Conservation (phyloP, 2,888 invertebrate genomes). For the Marronus borbonicus region DNA sequence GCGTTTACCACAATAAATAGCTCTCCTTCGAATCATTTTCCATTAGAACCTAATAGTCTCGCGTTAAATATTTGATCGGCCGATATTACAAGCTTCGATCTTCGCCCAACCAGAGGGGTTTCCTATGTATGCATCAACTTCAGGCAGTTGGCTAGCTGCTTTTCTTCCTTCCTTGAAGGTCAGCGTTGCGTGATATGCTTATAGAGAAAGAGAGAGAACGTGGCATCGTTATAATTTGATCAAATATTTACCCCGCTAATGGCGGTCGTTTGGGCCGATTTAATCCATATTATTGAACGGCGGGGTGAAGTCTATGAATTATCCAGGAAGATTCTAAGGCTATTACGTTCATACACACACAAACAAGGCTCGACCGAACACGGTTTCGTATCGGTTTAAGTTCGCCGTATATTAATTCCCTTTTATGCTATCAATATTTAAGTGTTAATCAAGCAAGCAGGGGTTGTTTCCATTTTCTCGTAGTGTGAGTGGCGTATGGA, state of each 20-base stretch:
- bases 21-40: neutral
- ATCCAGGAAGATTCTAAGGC: slow-evolving; percentile 15
- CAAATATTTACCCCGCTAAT: slow-evolving; percentile 52
- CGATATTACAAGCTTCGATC: neutral
- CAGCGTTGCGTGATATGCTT: slow-evolving; percentile 56
- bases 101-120: neutral
- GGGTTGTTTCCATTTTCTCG: too few species aligned
- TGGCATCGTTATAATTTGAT: slow-evolving; percentile 53
- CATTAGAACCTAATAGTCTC: neutral
- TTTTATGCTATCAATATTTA: too few species aligned
- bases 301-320: slow-evolving; percentile 36
- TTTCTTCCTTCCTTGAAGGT: slow-evolving; percentile 54
- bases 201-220: neutral
- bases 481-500: too few species aligned
- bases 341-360: neutral
- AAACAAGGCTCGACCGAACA: too few species aligned
- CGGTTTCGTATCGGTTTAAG: neutral
- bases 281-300: slow-evolving; percentile 52
- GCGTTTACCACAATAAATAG: too few species aligned
- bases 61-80: slow-evolving; percentile 31
- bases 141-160: neutral
- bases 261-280: slow-evolving; percentile 49
- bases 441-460: too few species aligned
- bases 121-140: neutral
- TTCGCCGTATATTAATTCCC: neutral